A percentile compares a stretch with the other conserved stretches of the same genome.
phyloP scores from a whole-genome alignment of 2,113 vertebrate genomes.

The Gymnobelideus leadbeateri region DNA sequence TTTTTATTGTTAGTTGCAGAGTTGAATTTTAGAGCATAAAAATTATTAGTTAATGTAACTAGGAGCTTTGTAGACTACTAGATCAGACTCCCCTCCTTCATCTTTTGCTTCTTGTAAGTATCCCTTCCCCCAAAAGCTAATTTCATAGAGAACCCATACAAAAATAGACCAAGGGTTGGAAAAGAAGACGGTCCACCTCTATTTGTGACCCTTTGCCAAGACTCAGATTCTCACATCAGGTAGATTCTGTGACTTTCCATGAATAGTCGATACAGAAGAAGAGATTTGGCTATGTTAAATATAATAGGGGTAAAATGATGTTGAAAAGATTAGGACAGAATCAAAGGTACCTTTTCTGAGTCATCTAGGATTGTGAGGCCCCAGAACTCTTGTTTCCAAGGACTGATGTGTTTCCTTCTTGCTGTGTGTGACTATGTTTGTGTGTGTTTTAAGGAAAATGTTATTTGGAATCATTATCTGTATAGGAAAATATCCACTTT shows the following conservation, averaged over 20 bases:
- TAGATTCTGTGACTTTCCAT: not conserved
- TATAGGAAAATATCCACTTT: not conserved
- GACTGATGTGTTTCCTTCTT: not conserved
- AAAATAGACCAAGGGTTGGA: not conserved
- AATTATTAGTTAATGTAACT: not conserved
- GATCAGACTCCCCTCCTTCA: not conserved
- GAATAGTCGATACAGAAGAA: too few relatives aligned
- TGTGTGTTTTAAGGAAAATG: not conserved
- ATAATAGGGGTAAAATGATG: not conserved
- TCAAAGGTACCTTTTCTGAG: not conserved
- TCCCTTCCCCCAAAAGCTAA: not conserved
- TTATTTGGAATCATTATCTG: not conserved
- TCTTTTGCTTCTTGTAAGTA: not conserved
- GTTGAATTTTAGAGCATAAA: not conserved
- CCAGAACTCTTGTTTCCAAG: not conserved
- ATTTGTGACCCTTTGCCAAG: not conserved
- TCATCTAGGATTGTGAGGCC: not conserved
- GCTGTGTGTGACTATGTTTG: not conserved
- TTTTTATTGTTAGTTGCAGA: constrained; percentile 9
- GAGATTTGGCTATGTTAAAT: not conserved
- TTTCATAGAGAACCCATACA: not conserved
- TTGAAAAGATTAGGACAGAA: not conserved
- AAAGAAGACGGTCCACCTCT: not conserved
- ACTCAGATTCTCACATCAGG: fast-evolving
- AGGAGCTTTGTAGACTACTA: not conserved